These are phyloP conservation scores for Callipepla californica DNA, from an alignment of 2,113 vertebrate genomes.

Conservation along the genomic window DNA sequence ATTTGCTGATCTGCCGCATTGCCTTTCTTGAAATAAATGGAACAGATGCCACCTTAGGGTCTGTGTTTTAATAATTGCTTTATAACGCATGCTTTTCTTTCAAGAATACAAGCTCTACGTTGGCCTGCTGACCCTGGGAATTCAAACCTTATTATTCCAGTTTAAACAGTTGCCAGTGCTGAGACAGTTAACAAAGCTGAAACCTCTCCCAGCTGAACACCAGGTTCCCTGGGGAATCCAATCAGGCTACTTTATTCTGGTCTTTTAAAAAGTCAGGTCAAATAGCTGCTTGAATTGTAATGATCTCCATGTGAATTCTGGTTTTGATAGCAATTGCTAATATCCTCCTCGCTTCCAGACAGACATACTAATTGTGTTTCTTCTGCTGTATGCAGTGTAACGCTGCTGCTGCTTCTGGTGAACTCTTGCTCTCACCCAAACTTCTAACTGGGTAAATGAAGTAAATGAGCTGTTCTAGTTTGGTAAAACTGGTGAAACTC, in stretches of 20 bases:
- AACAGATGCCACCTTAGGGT: conserved; percentile 38
- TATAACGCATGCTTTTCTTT: conserved; percentile 31
- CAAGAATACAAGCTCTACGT: conserved; percentile 1
- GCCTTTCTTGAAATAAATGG: conserved; percentile 14
- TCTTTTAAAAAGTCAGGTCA: conserved; percentile 24
- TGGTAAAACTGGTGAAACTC: fast-evolving
- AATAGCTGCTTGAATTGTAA: conserved; percentile 51
- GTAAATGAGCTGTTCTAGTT: not conserved
- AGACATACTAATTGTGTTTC: not conserved
- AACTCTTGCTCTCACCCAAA: not conserved
- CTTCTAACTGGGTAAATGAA: not conserved
- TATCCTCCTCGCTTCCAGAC: not conserved
- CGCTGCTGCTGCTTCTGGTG: not conserved
- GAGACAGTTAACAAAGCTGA: conserved; percentile 41
- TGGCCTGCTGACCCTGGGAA: conserved; percentile 49
- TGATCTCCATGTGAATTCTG: conserved; percentile 41
- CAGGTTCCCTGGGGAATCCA: conserved; percentile 19
- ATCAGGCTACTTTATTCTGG: conserved; percentile 34
- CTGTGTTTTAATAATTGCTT: conserved; percentile 37
- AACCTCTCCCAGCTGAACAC: conserved; percentile 35
- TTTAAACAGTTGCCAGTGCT: conserved; percentile 49
- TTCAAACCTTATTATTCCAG: conserved; percentile 54
- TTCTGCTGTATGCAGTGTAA: not conserved
- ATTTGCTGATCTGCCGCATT: conserved; percentile 10
- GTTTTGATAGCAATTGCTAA: conserved; percentile 20